Evolutionary conservation across 2,888 invertebrate species (phyloP), one percentile per base, ranked within the genome.

Genomic region (Drosophila multiciliata): DNA sequence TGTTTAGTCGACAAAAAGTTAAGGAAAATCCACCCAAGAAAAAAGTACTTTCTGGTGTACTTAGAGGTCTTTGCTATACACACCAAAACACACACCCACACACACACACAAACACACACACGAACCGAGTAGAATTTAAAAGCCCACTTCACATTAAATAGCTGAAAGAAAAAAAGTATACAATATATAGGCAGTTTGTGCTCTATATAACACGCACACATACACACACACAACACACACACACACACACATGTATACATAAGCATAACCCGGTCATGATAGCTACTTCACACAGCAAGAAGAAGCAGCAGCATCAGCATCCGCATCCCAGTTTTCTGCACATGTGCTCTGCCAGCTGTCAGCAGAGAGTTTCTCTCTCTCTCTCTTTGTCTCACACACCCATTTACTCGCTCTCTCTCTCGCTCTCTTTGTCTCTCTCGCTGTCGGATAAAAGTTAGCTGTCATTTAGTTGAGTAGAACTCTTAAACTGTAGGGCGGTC

Each of bases 261-360:
- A 74, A 66, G 81, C 73, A 79, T 87, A 87, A 87, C 86, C 86
- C 86, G 86, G 86, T 87, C 86, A 81, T 73, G 58, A 54, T 63
- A 67, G 76, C 61, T 67, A 75, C 66, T 75, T 58, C 61, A 61
- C 50, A 52, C 32, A 33, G 11, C 36, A 36, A 53, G 26, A 65
- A 77, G 78, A 71, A 55, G 54, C 11, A 55, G 54, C 35, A 36
- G 35, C 35, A 36, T 23, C 53, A 54, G 38, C 55, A 75, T 72
- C 58, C 59, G 53, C 80, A 81, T 71, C 74, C 73, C 69, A 67
- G 63, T 79, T 66, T 66, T 57, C 63, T 78, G 79, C 75, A 69
- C 75, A 78, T 77, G 76, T 58, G 78, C 63, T n/a, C 33, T n/a
- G 20, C 63, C 63, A 65, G 59, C 54, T 73, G 60, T 60, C 57